Conservation (phyloP, 30 jellyfish, hydroid and myxozoan genomes). For the Clytia hemisphaerica region DNA sequence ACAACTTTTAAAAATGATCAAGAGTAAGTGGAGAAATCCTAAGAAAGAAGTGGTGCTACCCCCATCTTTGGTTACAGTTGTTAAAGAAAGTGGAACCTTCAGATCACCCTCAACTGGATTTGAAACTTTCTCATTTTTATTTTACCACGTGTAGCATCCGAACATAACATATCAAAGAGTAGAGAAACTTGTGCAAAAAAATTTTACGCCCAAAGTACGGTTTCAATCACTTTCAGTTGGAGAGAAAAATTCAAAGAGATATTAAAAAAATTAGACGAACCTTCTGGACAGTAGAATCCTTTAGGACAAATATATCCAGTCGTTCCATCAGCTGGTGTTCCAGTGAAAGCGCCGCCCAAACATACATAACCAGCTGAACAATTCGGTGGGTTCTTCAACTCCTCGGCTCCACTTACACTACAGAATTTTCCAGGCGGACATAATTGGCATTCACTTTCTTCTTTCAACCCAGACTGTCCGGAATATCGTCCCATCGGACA, state of each 20-base stretch:
- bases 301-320: conserved; percentile 83
- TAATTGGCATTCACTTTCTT: conserved; percentile 54
- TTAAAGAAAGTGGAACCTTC: no score
- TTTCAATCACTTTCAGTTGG: background rate
- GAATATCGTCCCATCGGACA: conserved; percentile 92
- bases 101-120: no score
- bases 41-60: no score
- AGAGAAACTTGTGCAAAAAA: no score
- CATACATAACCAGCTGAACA: conserved; percentile 90
- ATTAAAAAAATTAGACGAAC: conserved; percentile 6
- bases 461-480: conserved; percentile 48
- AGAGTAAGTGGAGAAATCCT: no score
- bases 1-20: no score
- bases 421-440: conserved; percentile 96
- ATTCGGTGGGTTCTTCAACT: conserved; percentile 74
- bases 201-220: no score
- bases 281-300: conserved; percentile 88
- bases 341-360: conserved; percentile 54
- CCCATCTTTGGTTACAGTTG: no score
- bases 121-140: no score
- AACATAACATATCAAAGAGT: no score
- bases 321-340: conserved; percentile 82
- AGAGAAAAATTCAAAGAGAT: background rate
- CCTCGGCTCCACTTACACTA: conserved; percentile 61
- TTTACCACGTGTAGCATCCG: no score